Percentiles rank a stretch among this genome's conserved stretches.
These are phyloP conservation scores for Petrolisthes cinctipes DNA, from an alignment of 2,888 invertebrate species.

Conservation along the genomic window DNA sequence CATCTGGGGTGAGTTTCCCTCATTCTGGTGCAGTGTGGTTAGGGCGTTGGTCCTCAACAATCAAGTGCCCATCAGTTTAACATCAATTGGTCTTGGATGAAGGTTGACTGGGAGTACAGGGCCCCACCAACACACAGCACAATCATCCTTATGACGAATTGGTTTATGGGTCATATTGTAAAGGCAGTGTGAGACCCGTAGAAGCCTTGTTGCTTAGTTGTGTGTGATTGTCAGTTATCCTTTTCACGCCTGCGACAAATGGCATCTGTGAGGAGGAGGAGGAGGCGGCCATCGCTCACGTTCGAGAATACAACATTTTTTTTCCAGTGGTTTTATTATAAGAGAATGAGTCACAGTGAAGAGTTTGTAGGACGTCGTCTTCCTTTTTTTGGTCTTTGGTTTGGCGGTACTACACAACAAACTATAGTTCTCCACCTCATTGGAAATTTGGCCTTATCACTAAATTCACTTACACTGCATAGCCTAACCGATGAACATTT, in stretches of 20 bases:
- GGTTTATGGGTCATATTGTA: not conserved
- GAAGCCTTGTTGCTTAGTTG: not conserved
- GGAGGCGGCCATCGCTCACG: not conserved
- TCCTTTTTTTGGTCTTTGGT: not conserved
- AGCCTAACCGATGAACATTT: too few species aligned
- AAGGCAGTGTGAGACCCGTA: not conserved
- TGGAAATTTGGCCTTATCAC: too few species aligned
- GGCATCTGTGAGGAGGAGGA: constrained; percentile 39
- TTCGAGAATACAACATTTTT: too few species aligned
- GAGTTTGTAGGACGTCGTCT: not conserved
- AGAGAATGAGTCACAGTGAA: not conserved
- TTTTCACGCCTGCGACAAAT: constrained; percentile 58
- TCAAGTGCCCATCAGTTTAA: constrained; percentile 59
- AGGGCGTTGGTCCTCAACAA: not conserved
- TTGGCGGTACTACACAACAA: not conserved
- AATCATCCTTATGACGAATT: not conserved
- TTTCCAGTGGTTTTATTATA: not conserved
- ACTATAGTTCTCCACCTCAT: not conserved
- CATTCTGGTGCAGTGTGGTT: not conserved
- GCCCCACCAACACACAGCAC: not conserved
- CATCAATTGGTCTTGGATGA: constrained; percentile 51
- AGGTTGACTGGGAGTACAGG: not conserved
- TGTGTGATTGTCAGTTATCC: constrained; percentile 50
- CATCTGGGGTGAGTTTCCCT: not conserved
- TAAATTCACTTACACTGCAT: too few species aligned